Evolutionary conservation across 2,888 invertebrate genomes (phyloP), one percentile per base, ranked within the genome.

Genomic region (Cancer borealis): DNA sequence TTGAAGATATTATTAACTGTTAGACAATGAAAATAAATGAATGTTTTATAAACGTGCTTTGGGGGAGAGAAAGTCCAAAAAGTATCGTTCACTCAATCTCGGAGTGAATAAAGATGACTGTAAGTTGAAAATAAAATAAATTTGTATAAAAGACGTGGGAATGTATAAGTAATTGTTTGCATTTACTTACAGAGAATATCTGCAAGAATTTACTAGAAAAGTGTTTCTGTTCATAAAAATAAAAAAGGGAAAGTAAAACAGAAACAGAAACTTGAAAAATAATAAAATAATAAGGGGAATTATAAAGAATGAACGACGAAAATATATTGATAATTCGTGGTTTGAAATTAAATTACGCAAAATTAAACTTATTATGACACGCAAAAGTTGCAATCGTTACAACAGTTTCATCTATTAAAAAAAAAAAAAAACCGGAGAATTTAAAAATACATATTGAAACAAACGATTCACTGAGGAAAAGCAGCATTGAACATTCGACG

Each of bases 1-100:
- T 8, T 84, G 84, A 84, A 84, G 84, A 84, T 84, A 39, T 84
- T 84, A 39, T 84, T 39, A 84, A 84, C 73, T 39, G 84, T 84
- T 84, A 84, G 84, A 39, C 26, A 39, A 39, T 39, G 39, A 39
- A 39, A 17, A 10, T 30, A 84, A 30, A 17, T 66, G 1, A 66
- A 66, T 14, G 66, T 66, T 84, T 30, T 39, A 84, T 84, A 84
- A 8, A 84, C 84, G 84, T 84, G 84, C 84, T 84, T 84, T 39
- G 39, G 17, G 84, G 39, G 84, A 14, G 21, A 66, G 4, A 84
- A n/a, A 84, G 84, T 39, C 30, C 84, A 84, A 2, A 84, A 84
- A 3, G 17, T 84, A 12, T 39, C 39, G 84, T 84, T 84, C 84
- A 84, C 84, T 84, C 84, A 39, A 84, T 30, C 84, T 84, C 39